Base-by-base conservation (phyloP, 2,113 vertebrate genomes). In the Ageneiosus marmoratus region DNA sequence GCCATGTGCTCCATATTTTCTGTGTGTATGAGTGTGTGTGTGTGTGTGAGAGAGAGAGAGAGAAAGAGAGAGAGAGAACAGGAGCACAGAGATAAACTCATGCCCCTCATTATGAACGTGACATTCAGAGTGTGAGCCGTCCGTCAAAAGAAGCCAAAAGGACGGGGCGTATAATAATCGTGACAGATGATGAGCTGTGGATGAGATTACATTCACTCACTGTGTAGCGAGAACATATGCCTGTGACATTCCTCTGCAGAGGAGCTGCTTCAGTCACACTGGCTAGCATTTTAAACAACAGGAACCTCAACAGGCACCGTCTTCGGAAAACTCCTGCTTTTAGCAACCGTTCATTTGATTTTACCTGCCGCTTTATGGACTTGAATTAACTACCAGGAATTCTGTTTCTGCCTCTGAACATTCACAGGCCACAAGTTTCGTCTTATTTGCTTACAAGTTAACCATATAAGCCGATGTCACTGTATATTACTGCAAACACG, bases 71-170 rank as follows among this genome's bases (percentile, higher is more conserved):
- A 37, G 73, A 65, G 20, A 62, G 27, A 32, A 8, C 41, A 48
- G 13, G 44, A n/a, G 51, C 5, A 2, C 12, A 13, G 50, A 82
- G 81, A 83, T 77, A 77, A 79, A 63, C 72, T 11, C 29, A 4
- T 83, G 81, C 34, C 74, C 56, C 27, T 60, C 41, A 75, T 76
- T 76, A 83, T 58, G 29, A 34, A 37, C 41, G 7, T 62, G 76
- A 78, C 76, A 46, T 78, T 78, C 53, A 16, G 76, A 48, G 37
- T 11, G 56, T 11, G 37, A 78, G 55, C 24, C 34, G 8, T 24
- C 62, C 20, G 7, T 80, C 44, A 34, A 13, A 18, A 18, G 70
- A 32, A 67, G 32, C 8, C 32, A 5, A 44, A 48, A 73, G 69
- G 44, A 73, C 69, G 3, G 69, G 34, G 29, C 27, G 75, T 78